Evolutionary conservation across 2,797 vertebrate genomes (phyloP).

Genomic region (Trematocara caparti): DNA sequence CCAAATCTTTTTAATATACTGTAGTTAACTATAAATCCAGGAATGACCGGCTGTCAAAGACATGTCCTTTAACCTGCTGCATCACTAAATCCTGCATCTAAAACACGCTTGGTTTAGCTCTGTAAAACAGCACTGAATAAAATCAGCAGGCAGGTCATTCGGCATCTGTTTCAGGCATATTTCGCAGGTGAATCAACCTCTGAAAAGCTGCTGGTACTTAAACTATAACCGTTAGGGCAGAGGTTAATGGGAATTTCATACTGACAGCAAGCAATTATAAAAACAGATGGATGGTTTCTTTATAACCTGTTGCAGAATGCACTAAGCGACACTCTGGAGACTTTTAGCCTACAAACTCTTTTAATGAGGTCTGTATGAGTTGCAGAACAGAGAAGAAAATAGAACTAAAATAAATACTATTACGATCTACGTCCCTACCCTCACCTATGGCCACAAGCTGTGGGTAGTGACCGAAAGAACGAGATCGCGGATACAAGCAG

Average conservation of each 20-base stretch:
- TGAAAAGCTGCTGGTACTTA: background rate
- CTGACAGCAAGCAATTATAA: background rate
- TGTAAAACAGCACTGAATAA: background rate
- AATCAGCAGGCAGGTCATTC: background rate
- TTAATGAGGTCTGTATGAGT: background rate
- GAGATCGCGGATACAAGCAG: accelerated
- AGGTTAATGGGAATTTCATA: background rate
- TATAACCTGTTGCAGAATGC: background rate
- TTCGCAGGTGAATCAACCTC: background rate
- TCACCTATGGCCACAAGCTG: background rate
- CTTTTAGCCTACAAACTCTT: background rate
- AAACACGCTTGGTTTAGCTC: background rate
- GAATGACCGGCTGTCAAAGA: background rate
- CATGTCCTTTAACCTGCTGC: background rate
- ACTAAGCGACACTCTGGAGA: background rate
- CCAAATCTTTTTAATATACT: background rate
- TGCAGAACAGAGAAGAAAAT: background rate
- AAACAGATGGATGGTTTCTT: background rate
- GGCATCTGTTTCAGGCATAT: background rate
- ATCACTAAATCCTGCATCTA: background rate
- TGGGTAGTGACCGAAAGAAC: background rate
- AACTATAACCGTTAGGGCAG: background rate
- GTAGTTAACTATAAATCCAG: background rate
- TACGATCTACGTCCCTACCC: background rate
- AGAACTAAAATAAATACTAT: background rate